Base-by-base conservation (phyloP, 2,888 invertebrate species). In the Helleia helle region DNA sequence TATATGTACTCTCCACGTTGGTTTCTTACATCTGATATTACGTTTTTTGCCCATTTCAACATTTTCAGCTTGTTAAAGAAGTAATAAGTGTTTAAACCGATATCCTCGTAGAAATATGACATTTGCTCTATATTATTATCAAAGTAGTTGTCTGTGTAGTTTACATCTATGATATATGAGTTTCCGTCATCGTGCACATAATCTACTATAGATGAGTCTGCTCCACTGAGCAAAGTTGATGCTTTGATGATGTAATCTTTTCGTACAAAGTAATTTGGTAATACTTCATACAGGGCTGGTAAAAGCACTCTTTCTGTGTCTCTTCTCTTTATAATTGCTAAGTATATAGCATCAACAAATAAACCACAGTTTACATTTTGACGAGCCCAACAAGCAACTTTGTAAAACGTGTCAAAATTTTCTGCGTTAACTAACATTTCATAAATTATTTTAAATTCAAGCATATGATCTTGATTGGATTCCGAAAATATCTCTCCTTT, bases 51-150 rank as follows among this genome's bases (percentile, higher is more conserved):
- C 83, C 87, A 89, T 2, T 89, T 87, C 30, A 87, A 81, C 50
- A 71, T 60, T 54, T 88, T 87, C 47, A 89, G 74, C 52, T 74
- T 79, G 45, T 55, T 64, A 56, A 87, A 84, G 65, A 86, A 89
- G 72, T 91, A 91, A 68, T 84, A 90, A 0, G 87, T 65, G 64
- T 90, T 91, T 46, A 91, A 72, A 36, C 89, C 91, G 42, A 91
- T 71, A 58, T 92, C 92, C 67, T 92, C 91, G n/a, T 87, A 87
- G 67, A 91, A 91, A 65, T 92, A 92, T 30, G 88, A 86, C 41
- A 92, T 54, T 53, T 86, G 86, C 49, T 91, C 90, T n/a, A 80
- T 67, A 47, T 71, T 62, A 28, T 75, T 71, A 26, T 75, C 70
- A 38, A 63, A 65, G 45, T 76, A 72, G 43, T 75, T 61, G 9